A percentile compares a stretch with the other conserved stretches of the same genome.
phyloP scores from a whole-genome alignment of 2,888 invertebrate species.

The Drosophila neotestacea region DNA sequence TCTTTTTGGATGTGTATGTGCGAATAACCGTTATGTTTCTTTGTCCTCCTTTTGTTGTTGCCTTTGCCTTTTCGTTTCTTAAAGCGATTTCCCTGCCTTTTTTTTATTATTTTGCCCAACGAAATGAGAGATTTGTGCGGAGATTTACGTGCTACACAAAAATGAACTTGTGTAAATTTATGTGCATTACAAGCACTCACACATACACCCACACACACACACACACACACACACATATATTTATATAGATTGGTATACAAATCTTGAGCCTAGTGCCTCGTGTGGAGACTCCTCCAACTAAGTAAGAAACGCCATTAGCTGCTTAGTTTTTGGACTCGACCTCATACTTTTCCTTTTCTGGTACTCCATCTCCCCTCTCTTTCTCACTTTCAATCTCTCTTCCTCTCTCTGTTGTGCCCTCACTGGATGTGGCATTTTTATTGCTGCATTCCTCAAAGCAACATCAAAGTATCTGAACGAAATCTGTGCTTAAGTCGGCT shows the following conservation, averaged over 20 bases:
- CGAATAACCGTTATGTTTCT: slow-evolving; percentile 25
- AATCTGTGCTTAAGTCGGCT: slow-evolving; percentile 59
- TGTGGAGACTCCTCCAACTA: slow-evolving; percentile 30
- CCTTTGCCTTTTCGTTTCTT: slow-evolving; percentile 48
- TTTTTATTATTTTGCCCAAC: slow-evolving; percentile 27
- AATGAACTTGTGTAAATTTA: slow-evolving; percentile 74
- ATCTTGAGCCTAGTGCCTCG: slow-evolving; percentile 20
- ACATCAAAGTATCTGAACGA: slow-evolving; percentile 61
- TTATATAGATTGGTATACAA: slow-evolving; percentile 18
- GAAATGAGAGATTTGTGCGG: slow-evolving; percentile 74
- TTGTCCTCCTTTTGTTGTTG: slow-evolving; percentile 27
- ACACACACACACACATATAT: slow-evolving; percentile 1
- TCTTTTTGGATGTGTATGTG: slow-evolving; percentile 19
- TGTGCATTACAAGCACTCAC: slow-evolving; percentile 62
- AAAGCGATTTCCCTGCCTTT: slow-evolving; percentile 34
- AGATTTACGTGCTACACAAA: slow-evolving; percentile 73
- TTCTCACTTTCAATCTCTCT: background rate
- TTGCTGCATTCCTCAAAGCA: slow-evolving; percentile 68
- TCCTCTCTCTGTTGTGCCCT: background rate
- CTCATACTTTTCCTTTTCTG: background rate
- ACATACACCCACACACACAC: slow-evolving; percentile 16
- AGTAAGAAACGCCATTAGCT: slow-evolving; percentile 73
- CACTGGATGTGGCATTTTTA: slow-evolving; percentile 58
- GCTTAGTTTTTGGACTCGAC: slow-evolving; percentile 50
- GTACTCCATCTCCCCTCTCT: background rate